Evolutionary conservation across 2,113 vertebrate species (phyloP).

Genomic region (Malurus alboscapulatus): DNA sequence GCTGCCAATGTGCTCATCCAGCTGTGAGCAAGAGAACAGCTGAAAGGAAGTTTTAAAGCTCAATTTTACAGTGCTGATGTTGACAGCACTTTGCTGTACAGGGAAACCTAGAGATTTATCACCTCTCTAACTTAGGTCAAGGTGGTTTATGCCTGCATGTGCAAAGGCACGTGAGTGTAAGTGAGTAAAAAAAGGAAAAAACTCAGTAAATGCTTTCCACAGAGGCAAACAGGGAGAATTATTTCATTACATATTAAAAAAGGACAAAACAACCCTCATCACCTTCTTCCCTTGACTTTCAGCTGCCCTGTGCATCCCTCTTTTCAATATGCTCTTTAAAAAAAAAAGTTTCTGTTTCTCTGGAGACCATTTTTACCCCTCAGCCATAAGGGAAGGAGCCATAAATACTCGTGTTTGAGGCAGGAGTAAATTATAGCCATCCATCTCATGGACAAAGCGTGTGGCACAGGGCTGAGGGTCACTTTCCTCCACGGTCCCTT

Average conservation of each 20-base stretch:
- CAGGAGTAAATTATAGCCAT: constrained; percentile 64
- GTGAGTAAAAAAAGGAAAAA: neutral
- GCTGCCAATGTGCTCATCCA: neutral
- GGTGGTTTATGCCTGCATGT: neutral
- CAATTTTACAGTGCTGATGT: neutral
- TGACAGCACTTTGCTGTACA: neutral
- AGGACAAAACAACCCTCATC: neutral
- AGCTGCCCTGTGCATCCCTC: neutral
- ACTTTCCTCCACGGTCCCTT: neutral
- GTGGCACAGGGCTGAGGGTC: constrained; percentile 12
- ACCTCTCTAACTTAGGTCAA: neutral
- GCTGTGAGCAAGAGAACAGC: neutral
- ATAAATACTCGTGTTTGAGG: constrained; percentile 18
- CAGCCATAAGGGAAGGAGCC: constrained; percentile 19
- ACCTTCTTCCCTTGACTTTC: neutral
- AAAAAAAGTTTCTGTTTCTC: neutral
- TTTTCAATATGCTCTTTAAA: neutral
- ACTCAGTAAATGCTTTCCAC: neutral
- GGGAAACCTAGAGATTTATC: neutral
- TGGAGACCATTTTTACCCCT: constrained; percentile 14
- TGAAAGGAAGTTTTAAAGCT: neutral
- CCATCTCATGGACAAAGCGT: constrained; percentile 27
- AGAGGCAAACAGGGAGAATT: neutral
- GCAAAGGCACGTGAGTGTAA: neutral
- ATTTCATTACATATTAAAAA: neutral